Base-by-base conservation (phyloP, 2,888 invertebrate genomes). In the Synergus itoensis region DNA sequence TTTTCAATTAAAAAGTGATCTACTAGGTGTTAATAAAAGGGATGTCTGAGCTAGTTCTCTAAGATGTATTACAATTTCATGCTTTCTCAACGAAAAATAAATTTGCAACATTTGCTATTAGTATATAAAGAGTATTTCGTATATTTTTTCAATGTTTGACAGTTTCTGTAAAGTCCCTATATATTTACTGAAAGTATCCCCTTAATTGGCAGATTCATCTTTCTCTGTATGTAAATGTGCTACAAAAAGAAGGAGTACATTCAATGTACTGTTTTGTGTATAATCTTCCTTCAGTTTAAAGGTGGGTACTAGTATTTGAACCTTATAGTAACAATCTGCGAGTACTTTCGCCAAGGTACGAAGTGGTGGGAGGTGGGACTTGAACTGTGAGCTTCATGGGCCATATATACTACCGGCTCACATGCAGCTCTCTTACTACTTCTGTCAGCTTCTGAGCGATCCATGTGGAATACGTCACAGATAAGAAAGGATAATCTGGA, bases 321-420 rank as follows among this genome's bases (percentile, higher is more conserved):
- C 63, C 63, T 43, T 67, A 41, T 67, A 41, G 65, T 41, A 65
- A 65, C 65, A 86, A 88, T 87, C 87, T 83, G 84, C 82, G 86
- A 86, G 88, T 91, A 90, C 91, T 91, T 91, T 91, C 91, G 90
- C 91, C 89, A 85, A 86, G 86, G 87, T 84, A 79, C 83, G 86
- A 86, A 87, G 88, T 87, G 89, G 88, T 87, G 89, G 88, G 90
- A 90, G 88, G 87, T 82, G 87, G 86, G 90, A 89, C 89, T 89
- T 88, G 88, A 89, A 89, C 88, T 86, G 90, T 87, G 89, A 86
- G 89, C 85, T 88, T 87, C 86, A 87, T 88, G 87, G 87, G 87
- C 87, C 87, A 85, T 89, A 90, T 89, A 90, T 88, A 90, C 89
- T 84, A 86, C 84, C 85, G 83, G 82, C 81, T 83, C 86, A 86